Base-by-base conservation (phyloP, 2,888 invertebrate genomes). In the Eupithecia inturbata region DNA sequence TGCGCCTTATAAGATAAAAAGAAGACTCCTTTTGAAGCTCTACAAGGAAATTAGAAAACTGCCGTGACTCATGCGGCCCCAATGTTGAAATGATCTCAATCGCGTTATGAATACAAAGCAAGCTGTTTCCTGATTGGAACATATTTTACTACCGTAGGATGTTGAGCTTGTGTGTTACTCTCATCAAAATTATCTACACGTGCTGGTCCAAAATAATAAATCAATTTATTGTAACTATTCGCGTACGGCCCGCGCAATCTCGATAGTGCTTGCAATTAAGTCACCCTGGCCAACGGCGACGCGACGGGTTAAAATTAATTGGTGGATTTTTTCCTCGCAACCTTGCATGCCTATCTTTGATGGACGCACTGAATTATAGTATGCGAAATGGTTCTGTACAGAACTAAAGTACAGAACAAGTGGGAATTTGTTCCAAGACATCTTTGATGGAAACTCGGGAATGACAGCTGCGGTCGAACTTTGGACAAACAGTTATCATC, bases 31-130 rank as follows among this genome's bases (percentile, higher is more conserved):
- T 36, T 66, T 12, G n/a, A 9, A 16, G 7, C 67, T 10, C 5
- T 60, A 19, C 60, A 67, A 67, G 71, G 60, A 60, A 39, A 60
- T 67, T 71, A 71, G 67, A 71, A 67, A 71, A 28, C 31, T 22
- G 22, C 2, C 9, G 33, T 33, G 22, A 22, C 45, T 45, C 60
- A 71, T 62, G 60, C 22, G 60, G 67, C 67, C 45, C 41, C 67
- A 22, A 26, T 57, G 22, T 57, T 57, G 57, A 57, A 57, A 26
- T 57, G 26, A 57, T 14, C 57, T 57, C 57, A 22, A 12, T 14
- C 14, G 57, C 26, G 57, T 57, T 57, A 26, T 57, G 57, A 57
- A 57, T 53, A 70, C 36, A 49, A 57, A 57, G 14, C 1, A 5
- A 57, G 10, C 9, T 49, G 10, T 53, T 57, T 57, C 26, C 26